phyloP scores from a whole-genome alignment of 2,888 invertebrate genomes.

The Nymphalis polychloros region DNA sequence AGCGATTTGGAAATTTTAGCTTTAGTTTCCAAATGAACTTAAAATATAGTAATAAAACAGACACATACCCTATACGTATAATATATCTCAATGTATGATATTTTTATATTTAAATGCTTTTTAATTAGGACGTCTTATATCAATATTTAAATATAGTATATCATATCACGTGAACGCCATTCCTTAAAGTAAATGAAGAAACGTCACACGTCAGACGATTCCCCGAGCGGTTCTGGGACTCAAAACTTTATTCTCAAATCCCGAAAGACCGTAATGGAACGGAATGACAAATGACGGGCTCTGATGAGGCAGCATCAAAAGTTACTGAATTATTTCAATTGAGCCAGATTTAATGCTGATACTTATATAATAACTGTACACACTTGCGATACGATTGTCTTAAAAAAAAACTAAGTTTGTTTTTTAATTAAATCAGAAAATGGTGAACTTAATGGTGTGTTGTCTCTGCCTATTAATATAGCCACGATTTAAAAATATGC shows the following conservation, averaged over 20 bases:
- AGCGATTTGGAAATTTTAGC: no score
- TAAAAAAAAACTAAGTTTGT: background rate
- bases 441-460: background rate
- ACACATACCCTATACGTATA: no score
- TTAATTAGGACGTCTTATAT: background rate
- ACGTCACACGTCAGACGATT: slow-evolving; percentile 30
- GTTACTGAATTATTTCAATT: slow-evolving; percentile 33
- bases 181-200: slow-evolving; percentile 22
- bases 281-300: slow-evolving; percentile 27
- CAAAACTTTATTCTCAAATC: slow-evolving; percentile 24
- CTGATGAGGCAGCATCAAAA: slow-evolving; percentile 30
- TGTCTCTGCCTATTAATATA: no score
- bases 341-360: slow-evolving; percentile 28
- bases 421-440: background rate
- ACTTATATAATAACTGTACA: slow-evolving; percentile 2
- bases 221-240: slow-evolving; percentile 20
- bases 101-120: no score
- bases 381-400: slow-evolving; percentile 15
- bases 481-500: no score
- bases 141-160: background rate
- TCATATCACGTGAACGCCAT: background rate
- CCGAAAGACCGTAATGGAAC: slow-evolving; percentile 27
- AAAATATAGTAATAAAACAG: no score
- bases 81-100: no score
- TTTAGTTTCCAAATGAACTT: no score